phyloP scores from a whole-genome alignment of 1,140 invertebrate species.

The Apolygus lucorum region DNA sequence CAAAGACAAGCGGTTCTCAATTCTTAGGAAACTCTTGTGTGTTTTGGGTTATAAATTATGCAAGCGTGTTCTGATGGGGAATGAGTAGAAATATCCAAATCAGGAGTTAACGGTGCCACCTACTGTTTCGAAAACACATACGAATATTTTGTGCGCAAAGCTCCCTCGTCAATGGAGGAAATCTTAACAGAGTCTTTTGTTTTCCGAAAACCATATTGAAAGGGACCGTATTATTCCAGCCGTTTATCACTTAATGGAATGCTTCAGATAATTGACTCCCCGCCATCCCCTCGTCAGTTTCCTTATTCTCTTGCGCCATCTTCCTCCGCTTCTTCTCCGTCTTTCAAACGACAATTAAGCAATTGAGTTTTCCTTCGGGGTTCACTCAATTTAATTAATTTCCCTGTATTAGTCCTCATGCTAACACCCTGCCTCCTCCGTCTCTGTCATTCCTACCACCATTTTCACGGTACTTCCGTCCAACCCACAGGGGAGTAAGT shows the following conservation, averaged over 20 bases:
- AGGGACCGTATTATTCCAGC: slow-evolving; percentile 6
- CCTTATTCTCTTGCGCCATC: not conserved
- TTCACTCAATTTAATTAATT: slow-evolving; percentile 17
- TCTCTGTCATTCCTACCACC: not conserved
- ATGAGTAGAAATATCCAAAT: too few relatives aligned
- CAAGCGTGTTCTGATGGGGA: too few relatives aligned
- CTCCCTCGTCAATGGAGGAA: too few relatives aligned
- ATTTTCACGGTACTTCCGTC: not conserved
- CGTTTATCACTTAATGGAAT: slow-evolving; percentile 16
- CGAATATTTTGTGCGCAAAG: too few relatives aligned
- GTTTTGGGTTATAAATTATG: too few relatives aligned
- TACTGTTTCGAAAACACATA: too few relatives aligned
- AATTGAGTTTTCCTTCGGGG: slow-evolving; percentile 15
- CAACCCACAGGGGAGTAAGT: not conserved
- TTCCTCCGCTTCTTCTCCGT: not conserved
- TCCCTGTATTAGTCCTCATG: slow-evolving; percentile 8
- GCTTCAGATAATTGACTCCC: slow-evolving; percentile 11
- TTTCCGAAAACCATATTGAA: not conserved
- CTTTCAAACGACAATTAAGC: slow-evolving; percentile 15
- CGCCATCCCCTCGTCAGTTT: not conserved
- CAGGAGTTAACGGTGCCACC: too few relatives aligned
- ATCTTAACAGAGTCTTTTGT: slow-evolving; percentile 6
- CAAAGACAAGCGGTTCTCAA: not conserved
- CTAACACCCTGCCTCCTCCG: not conserved
- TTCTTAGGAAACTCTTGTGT: not conserved